A percentile compares a stretch with the other conserved stretches of the same genome.
Conservation (phyloP, 2,797 vertebrate genomes). For the Diceros bicornis region DNA sequence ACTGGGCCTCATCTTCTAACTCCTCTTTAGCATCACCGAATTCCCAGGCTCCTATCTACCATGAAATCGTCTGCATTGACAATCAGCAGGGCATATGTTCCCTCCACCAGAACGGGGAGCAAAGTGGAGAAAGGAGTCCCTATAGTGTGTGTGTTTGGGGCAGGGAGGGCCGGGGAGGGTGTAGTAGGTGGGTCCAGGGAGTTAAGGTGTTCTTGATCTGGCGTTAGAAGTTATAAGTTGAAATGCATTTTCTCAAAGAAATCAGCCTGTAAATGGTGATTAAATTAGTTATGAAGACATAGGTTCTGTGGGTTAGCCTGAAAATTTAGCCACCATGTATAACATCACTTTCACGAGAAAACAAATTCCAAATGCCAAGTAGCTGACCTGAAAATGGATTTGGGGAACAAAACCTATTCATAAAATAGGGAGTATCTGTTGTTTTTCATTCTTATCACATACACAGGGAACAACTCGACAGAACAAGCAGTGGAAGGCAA, state of each 20-base stretch:
- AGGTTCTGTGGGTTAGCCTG: neutral
- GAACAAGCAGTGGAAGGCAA: constrained; percentile 18
- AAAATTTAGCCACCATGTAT: neutral
- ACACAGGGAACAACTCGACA: neutral
- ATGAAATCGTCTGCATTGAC: neutral
- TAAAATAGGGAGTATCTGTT: neutral
- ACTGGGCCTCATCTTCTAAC: neutral
- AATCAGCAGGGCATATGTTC: neutral
- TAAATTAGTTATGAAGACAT: neutral
- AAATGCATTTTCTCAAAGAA: neutral
- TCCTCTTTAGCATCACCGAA: neutral
- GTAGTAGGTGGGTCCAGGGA: neutral
- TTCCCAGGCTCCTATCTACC: neutral
- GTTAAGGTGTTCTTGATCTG: neutral
- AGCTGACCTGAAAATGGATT: neutral
- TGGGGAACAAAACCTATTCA: constrained; percentile 17
- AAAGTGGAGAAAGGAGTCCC: neutral
- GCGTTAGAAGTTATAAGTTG: neutral
- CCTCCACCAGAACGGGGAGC: neutral
- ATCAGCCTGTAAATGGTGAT: neutral
- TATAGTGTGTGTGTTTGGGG: too few relatives aligned
- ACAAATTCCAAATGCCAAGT: neutral
- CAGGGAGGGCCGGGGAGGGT: neutral
- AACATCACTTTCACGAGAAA: constrained; percentile 4
- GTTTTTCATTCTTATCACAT: constrained; percentile 12